Conservation (phyloP, 2,888 invertebrate genomes). For the Trichogramma evanescens region DNA sequence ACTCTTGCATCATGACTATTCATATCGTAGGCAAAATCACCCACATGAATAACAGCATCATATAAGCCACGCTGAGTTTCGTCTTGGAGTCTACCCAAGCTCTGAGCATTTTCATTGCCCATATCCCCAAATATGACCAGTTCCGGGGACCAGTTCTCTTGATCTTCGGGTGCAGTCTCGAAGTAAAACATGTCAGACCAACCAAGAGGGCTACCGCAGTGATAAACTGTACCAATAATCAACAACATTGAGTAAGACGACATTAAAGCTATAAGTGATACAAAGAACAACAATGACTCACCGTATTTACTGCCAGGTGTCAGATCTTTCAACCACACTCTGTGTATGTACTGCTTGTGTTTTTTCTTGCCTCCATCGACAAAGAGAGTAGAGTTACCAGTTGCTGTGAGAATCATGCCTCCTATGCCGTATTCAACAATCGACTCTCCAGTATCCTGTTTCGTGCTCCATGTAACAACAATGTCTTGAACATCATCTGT, state of each 20-base stretch:
- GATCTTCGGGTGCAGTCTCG: constrained; percentile 60
- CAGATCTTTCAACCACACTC: constrained; percentile 59
- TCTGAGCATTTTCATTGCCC: constrained; percentile 87
- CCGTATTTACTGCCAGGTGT: constrained; percentile 60
- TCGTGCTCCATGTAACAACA: constrained; percentile 78
- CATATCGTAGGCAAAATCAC: constrained; percentile 95
- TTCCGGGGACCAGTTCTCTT: constrained; percentile 68
- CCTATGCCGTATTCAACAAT: constrained; percentile 68
- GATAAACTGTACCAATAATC: constrained; percentile 56
- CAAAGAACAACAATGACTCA: constrained; percentile 35
- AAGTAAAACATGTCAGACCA: constrained; percentile 80
- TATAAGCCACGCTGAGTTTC: constrained; percentile 74
- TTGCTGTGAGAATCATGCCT: constrained; percentile 52
- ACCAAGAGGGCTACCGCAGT: constrained; percentile 69
- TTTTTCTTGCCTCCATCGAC: constrained; percentile 65
- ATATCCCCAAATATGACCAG: constrained; percentile 89
- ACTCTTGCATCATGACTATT: constrained; percentile 69
- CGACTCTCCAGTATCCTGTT: constrained; percentile 59
- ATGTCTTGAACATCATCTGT: constrained; percentile 61
- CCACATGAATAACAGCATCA: constrained; percentile 84
- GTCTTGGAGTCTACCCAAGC: constrained; percentile 74
- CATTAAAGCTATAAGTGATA: background rate
- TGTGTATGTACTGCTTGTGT: constrained; percentile 70
- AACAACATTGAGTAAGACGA: constrained; percentile 1
- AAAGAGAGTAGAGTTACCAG: constrained; percentile 59